These are phyloP conservation scores for Knipowitschia caucasica DNA, from an alignment of 2,797 vertebrate species.

Conservation along the genomic window DNA sequence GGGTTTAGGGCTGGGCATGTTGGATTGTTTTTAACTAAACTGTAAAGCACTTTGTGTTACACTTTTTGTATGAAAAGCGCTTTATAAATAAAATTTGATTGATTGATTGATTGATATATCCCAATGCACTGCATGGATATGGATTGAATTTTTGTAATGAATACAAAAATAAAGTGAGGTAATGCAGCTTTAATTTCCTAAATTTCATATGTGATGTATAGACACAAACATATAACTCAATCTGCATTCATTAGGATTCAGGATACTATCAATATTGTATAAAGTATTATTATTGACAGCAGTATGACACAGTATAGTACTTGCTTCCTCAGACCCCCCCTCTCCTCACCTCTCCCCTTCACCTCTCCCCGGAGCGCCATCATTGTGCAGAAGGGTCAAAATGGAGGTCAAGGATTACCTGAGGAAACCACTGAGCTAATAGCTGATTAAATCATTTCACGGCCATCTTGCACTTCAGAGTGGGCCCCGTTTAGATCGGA, in stretches of 20 bases:
- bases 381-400: conserved; percentile 28
- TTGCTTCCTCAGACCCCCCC: conserved; percentile 21
- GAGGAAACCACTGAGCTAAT: conserved; percentile 34
- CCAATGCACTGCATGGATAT: too few species aligned
- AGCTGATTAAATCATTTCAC: conserved; percentile 21
- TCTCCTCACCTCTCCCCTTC: conserved; percentile 25
- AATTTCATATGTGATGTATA: neutral
- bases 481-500: neutral
- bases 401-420: conserved; percentile 38
- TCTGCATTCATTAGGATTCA: neutral
- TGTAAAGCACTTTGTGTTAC: too few species aligned
- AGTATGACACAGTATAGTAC: conserved; percentile 4
- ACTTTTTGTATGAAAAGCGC: too few species aligned
- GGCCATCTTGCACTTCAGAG: neutral
- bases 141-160: too few species aligned
- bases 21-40: too few species aligned
- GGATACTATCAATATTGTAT: neutral
- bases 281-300: neutral
- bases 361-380: conserved; percentile 13
- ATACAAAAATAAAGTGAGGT: too few species aligned
- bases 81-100: too few species aligned
- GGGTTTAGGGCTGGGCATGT: too few species aligned
- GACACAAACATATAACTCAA: neutral
- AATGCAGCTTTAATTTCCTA: too few species aligned
- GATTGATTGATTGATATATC: too few species aligned